Evolutionary conservation across 2,113 vertebrate genomes (phyloP).

Genomic region (Alethe castanea): DNA sequence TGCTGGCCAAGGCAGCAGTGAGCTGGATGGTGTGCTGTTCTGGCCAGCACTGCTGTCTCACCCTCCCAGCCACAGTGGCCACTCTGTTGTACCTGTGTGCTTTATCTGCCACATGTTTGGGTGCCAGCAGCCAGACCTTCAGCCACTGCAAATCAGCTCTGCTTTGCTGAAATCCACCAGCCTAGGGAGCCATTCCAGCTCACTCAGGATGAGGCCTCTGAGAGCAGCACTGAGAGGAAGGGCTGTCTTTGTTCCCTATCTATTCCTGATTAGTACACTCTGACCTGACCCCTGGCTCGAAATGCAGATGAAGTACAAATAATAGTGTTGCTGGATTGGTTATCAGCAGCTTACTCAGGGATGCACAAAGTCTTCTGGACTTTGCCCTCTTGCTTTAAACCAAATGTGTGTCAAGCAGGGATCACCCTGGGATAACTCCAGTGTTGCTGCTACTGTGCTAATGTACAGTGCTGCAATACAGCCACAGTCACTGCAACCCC

Average conservation of each 20-base stretch:
- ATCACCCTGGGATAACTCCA: not conserved
- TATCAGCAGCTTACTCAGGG: not conserved
- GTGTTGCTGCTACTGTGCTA: not conserved
- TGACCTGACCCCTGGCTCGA: conserved; percentile 3
- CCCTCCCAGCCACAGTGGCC: not conserved
- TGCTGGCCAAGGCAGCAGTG: not conserved
- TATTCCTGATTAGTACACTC: not conserved
- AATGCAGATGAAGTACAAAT: not conserved
- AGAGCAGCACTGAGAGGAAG: not conserved
- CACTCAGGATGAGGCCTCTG: not conserved
- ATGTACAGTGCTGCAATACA: not conserved
- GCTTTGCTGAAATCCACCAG: not conserved
- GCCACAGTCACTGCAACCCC: fast-evolving
- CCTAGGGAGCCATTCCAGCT: not conserved
- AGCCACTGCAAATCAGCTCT: not conserved
- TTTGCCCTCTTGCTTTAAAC: conserved; percentile 8
- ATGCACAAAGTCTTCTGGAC: not conserved
- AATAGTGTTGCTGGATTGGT: not conserved
- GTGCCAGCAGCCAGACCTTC: not conserved
- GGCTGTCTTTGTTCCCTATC: not conserved
- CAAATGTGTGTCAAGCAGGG: not conserved
- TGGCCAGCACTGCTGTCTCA: not conserved
- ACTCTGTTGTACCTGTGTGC: fast-evolving
- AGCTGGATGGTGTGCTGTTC: not conserved
- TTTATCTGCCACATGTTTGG: not conserved